These are phyloP conservation scores for Eueremaeus valkanovi DNA, from an alignment of 2,888 invertebrate genomes.

Conservation along the genomic window DNA sequence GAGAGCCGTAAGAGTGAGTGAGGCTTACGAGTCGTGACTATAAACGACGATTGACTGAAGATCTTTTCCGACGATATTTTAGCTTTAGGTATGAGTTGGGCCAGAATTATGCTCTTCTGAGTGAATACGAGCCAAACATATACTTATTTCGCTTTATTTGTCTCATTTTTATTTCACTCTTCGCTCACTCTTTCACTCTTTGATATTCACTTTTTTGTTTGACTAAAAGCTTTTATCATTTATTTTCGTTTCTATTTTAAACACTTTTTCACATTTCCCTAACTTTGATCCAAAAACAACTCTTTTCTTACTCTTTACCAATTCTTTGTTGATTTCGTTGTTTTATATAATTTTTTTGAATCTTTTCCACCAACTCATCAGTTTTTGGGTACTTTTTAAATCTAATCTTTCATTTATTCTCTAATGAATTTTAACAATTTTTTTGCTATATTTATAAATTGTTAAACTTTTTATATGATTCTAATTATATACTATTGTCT, in stretches of 20 bases:
- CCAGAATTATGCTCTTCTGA: neutral
- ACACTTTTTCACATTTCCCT: neutral
- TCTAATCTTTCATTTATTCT: neutral
- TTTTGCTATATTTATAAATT: neutral
- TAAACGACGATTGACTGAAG: neutral
- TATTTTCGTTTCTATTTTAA: constrained; percentile 7
- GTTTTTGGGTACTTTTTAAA: neutral
- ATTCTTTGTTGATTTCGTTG: neutral
- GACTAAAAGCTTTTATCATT: neutral
- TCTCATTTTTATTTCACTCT: neutral
- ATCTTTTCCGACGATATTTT: neutral
- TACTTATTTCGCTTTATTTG: neutral
- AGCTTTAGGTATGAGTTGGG: neutral
- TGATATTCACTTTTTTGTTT: neutral
- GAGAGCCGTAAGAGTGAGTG: too few relatives aligned
- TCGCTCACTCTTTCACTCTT: neutral
- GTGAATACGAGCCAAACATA: neutral
- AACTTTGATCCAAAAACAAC: neutral
- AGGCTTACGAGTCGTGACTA: neutral
- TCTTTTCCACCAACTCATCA: neutral
- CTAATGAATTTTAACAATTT: neutral
- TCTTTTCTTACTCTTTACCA: neutral
- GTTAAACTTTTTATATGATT: neutral
- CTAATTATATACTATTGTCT: neutral
- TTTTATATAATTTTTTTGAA: neutral